Conservation (phyloP, 2,888 invertebrate genomes). For the Nemotelus nigrinus region DNA sequence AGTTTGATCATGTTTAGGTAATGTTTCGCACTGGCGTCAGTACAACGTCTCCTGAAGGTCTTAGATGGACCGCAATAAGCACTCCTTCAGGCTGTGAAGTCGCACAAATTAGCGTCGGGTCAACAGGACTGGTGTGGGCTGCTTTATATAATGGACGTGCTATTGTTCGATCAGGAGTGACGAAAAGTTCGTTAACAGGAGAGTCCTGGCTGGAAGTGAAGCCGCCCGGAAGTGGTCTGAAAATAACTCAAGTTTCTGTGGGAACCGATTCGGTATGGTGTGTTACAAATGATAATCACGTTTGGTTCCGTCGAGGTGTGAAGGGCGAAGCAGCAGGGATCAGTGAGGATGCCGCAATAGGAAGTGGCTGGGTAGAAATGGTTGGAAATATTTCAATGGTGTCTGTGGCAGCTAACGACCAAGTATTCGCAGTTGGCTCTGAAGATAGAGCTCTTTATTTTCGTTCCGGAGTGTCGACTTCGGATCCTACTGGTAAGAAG, state of each 20-base stretch:
- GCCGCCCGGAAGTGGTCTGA: conserved; percentile 76
- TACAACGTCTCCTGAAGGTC: conserved; percentile 85
- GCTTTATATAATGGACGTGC: conserved; percentile 85
- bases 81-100: conserved; percentile 84
- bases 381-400: conserved; percentile 84
- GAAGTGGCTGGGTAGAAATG: conserved; percentile 90
- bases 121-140: conserved; percentile 89
- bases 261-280: conserved; percentile 82
- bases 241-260: conserved; percentile 81
- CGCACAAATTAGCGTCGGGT: conserved; percentile 85
- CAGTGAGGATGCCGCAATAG: conserved; percentile 80
- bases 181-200: conserved; percentile 72
- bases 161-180: conserved; percentile 84
- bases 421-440: conserved; percentile 87
- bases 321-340: conserved; percentile 76
- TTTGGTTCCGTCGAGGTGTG: conserved; percentile 86
- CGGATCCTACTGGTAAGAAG: conserved; percentile 85
- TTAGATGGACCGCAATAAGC: conserved; percentile 82
- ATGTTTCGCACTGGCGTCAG: conserved; percentile 87
- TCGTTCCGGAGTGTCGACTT: conserved; percentile 77
- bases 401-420: conserved; percentile 88
- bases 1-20: conserved; percentile 66
- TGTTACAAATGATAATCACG: conserved; percentile 81
- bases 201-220: conserved; percentile 84
- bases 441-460: conserved; percentile 84